Percentiles rank a stretch among this genome's conserved stretches.
Evolutionary conservation across 2,113 vertebrate genomes (phyloP).

Genomic region (Chloebia gouldiae): DNA sequence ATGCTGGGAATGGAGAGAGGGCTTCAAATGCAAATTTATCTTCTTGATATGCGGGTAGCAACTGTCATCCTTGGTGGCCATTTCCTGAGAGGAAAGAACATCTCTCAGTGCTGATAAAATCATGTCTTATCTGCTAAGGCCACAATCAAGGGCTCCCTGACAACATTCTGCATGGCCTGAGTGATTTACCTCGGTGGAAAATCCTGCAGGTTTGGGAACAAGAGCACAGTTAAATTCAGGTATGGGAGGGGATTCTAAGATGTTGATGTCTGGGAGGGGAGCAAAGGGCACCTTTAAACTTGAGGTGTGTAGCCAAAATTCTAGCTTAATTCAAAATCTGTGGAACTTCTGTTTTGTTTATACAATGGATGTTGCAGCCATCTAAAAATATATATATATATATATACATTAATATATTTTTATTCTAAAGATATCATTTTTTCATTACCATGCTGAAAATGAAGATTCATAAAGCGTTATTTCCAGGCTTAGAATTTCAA

Average conservation of each 20-base stretch:
- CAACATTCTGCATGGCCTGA: background rate
- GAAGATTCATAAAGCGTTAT: background rate
- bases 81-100: slow-evolving; percentile 24
- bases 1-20: background rate
- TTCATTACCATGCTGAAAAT: accelerated
- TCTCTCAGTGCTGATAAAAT: slow-evolving; percentile 11
- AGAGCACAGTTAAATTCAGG: background rate
- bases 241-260: background rate
- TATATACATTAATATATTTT: accelerated
- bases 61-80: slow-evolving; percentile 1
- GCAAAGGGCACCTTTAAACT: background rate
- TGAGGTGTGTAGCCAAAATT: background rate
- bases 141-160: background rate
- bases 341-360: background rate
- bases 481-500: background rate
- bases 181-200: background rate
- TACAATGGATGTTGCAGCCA: background rate
- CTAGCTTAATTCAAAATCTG: background rate
- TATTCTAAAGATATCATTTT: background rate
- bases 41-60: background rate
- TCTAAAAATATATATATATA: background rate
- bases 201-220: background rate
- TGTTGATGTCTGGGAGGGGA: background rate
- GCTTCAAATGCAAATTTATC: background rate
- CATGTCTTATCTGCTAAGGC: background rate